Evolutionary conservation across 30 jellyfish, hydroid and myxozoan genomes (phyloP).

Genomic region (Hydra vulgaris): DNA sequence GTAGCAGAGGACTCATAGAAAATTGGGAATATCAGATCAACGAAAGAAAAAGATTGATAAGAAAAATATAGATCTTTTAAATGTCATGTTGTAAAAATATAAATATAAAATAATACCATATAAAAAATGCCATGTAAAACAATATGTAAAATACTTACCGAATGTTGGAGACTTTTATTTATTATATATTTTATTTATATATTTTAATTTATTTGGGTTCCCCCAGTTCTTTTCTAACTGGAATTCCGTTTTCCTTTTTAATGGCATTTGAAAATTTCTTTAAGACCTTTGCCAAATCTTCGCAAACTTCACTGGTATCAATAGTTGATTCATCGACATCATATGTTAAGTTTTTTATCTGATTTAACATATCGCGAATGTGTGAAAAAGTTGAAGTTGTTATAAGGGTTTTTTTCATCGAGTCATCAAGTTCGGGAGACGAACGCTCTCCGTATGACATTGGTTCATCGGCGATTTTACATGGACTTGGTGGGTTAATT

Average conservation of each 20-base stretch:
- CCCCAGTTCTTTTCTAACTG: neutral
- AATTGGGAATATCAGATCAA: neutral
- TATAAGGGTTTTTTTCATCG: neutral
- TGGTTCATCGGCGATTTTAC: neutral
- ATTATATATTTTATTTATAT: too few species aligned
- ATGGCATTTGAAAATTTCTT: neutral
- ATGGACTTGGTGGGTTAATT: neutral
- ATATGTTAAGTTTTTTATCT: constrained; percentile 1
- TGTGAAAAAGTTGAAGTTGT: neutral
- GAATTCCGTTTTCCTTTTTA: neutral
- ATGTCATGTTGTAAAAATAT: neutral
- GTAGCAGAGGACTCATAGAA: neutral
- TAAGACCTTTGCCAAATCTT: neutral
- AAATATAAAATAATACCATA: too few species aligned
- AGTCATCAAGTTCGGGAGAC: neutral
- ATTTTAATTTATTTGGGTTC: neutral
- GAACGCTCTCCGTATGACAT: neutral
- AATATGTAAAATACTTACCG: neutral
- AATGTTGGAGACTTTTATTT: neutral
- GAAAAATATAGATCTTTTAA: neutral
- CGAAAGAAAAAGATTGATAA: neutral
- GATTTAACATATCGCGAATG: neutral
- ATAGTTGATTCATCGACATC: constrained; percentile 5
- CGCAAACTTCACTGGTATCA: neutral
- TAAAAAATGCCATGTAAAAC: neutral